These are phyloP conservation scores for Lamproptera curius DNA, from an alignment of 2,888 invertebrate genomes.

Conservation along the genomic window DNA sequence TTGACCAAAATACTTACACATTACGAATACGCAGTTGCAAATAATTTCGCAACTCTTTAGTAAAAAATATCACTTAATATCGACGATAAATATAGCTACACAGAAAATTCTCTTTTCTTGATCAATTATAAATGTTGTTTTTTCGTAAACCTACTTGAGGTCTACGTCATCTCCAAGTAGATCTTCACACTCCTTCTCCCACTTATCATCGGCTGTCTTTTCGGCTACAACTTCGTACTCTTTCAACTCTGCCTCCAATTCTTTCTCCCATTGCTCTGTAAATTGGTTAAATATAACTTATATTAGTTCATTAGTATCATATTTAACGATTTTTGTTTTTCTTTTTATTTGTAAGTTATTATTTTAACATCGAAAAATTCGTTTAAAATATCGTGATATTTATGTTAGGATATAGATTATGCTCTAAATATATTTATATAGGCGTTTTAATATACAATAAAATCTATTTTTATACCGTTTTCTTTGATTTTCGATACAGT, in stretches of 20 bases:
- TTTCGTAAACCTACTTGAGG: slow-evolving; percentile 62
- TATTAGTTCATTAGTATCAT: too few species aligned
- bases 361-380: slow-evolving; percentile 3
- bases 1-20: too few species aligned
- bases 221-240: slow-evolving; percentile 93
- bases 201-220: slow-evolving; percentile 69
- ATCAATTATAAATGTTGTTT: not conserved
- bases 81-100: not conserved
- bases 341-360: too few species aligned
- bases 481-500: too few species aligned
- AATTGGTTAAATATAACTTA: slow-evolving; percentile 24
- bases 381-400: slow-evolving; percentile 1
- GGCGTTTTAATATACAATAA: too few species aligned
- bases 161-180: slow-evolving; percentile 80
- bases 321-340: too few species aligned
- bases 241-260: slow-evolving; percentile 95
- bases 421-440: not conserved
- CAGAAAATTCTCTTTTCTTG: not conserved
- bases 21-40: too few species aligned
- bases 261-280: slow-evolving; percentile 97
- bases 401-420: not conserved
- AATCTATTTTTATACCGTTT: too few species aligned
- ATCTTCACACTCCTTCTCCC: slow-evolving; percentile 85
- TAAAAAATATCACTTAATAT: not conserved
- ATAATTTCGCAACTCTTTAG: not conserved